phyloP scores from a whole-genome alignment of 23 tunicate genomes.

The Halocynthia roretzi region DNA sequence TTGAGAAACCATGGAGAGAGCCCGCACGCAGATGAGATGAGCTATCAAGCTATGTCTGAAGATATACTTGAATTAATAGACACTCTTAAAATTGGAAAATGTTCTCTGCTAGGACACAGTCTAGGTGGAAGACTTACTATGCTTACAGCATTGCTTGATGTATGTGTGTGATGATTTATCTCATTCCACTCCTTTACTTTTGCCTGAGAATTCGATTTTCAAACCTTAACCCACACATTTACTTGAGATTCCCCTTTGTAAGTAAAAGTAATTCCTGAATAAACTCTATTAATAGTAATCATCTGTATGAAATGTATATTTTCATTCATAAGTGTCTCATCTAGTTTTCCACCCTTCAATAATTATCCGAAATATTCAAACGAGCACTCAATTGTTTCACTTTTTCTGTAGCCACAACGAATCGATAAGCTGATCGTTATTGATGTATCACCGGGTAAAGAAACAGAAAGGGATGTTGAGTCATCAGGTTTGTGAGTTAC shows the following conservation, averaged over 20 bases:
- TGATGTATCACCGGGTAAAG: slow-evolving; percentile 58
- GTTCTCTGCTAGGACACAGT: slow-evolving; percentile 82
- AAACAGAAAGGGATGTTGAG: neutral
- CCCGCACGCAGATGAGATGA: slow-evolving; percentile 50
- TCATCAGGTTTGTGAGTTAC: neutral
- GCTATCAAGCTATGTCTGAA: slow-evolving; percentile 34
- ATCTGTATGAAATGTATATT: no score
- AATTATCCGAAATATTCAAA: neutral
- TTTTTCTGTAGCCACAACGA: slow-evolving; percentile 37
- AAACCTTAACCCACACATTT: neutral
- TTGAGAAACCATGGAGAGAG: slow-evolving; percentile 88
- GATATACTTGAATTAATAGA: slow-evolving; percentile 52
- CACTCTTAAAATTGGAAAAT: slow-evolving; percentile 28
- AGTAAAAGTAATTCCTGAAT: neutral
- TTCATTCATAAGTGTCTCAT: no score
- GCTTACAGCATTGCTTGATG: slow-evolving; percentile 53
- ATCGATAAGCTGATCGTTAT: slow-evolving; percentile 62
- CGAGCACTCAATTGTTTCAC: neutral
- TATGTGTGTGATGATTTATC: neutral
- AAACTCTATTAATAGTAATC: no score
- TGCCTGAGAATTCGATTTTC: neutral
- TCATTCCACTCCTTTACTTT: no score
- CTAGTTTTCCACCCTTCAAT: no score
- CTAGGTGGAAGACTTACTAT: slow-evolving; percentile 84
- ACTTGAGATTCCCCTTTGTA: neutral